phyloP scores from a whole-genome alignment of 2,888 invertebrate species.

The Drosophila mimetica region DNA sequence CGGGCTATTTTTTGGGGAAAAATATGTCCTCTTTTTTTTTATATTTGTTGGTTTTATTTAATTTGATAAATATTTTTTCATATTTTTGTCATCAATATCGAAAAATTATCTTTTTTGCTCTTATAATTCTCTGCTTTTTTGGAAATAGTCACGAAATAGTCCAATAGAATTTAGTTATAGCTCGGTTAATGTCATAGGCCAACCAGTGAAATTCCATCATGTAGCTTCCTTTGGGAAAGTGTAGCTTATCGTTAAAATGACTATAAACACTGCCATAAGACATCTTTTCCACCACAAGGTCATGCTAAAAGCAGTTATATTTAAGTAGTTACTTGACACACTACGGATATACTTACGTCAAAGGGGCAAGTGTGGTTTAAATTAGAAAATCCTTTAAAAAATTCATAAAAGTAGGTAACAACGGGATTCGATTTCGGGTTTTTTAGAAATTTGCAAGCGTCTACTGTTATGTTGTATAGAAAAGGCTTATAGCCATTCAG shows the following conservation, averaged over 20 bases:
- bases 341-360: not conserved
- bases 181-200: not conserved
- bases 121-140: too few relatives aligned
- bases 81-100: too few relatives aligned
- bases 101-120: too few relatives aligned
- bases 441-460: conserved; percentile 6
- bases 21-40: too few relatives aligned
- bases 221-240: conserved; percentile 25
- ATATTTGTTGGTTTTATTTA: too few relatives aligned
- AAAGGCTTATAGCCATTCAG: conserved; percentile 19
- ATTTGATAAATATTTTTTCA: too few relatives aligned
- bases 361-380: conserved; percentile 22
- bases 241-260: not conserved
- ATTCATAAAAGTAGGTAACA: not conserved
- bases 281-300: not conserved
- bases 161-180: conserved; percentile 4
- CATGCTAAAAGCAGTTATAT: conserved; percentile 1
- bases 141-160: conserved; percentile 1
- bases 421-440: not conserved
- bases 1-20: too few relatives aligned
- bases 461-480: conserved; percentile 17
- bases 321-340: not conserved
- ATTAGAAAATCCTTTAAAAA: not conserved
- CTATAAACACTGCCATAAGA: not conserved
- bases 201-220: conserved; percentile 2